Base-by-base conservation (phyloP, 2,888 invertebrate species). In the Periphyllus acericola region DNA sequence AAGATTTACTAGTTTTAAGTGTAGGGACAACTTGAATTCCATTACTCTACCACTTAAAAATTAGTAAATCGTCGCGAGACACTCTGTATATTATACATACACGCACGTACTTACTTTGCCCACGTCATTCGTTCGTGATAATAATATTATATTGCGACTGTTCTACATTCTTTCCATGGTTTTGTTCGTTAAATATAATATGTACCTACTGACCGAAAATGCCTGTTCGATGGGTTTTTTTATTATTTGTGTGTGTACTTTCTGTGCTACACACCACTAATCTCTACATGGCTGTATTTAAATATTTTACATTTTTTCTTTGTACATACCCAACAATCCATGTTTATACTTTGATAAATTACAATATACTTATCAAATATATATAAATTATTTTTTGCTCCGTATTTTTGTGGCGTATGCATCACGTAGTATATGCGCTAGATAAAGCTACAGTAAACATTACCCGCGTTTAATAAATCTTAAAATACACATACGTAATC, bases 391-490 rank as follows among this genome's bases (percentile, higher is more conserved):
- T 68, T 80, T 80, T 40, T 60, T 29, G 34, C 17, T 19, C 25
- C 66, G 36, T 66, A 36, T 25, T 66, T 66, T 36, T n/a, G 21
- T 29, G 2, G 19, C 4, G 40, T 80, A 32, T 80, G 32, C 36
- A 68, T 80, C 66, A 80, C 36, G 66, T 40, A 40, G 6, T 19
- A 36, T 80, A 60, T n/a, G 79, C 29, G 32, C 55, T 36, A 21
- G 80, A n/a, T 40, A 68, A 40, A 29, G 75, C 75, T 6, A 52
- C 17, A 19, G 29, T 76, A 76, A 52, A 52, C 29, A 76, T 52
- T 29, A 55, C 55, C 36, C 36, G 80, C 60, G 55, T 83, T 46
- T 25, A 68, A 81, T 83, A 74, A 55, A 55, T 83, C 83, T 60
- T 74, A 60, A 74, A 74, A 83, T 46, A 55, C 40, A 74, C 72